Base-by-base conservation (phyloP, 1,140 invertebrate species). In the Phenacoccus solenopsis region DNA sequence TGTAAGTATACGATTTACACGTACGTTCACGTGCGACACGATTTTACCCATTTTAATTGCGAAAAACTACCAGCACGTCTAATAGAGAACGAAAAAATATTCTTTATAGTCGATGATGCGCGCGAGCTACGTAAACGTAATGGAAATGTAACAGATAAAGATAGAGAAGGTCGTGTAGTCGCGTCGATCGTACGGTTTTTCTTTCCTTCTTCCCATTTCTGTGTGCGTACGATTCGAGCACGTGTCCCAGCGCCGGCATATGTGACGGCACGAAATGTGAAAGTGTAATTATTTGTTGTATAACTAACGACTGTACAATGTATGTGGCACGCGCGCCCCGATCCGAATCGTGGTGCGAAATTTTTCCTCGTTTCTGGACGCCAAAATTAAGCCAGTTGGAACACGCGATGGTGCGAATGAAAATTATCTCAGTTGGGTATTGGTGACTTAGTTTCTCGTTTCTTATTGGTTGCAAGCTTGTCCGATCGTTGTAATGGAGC, bases 281-380 rank as follows among this genome's bases (percentile, higher is more conserved):
- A 49, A 49, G 38, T 49, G 38, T n/a, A 49, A 49, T 49, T 49
- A 49, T 49, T 49, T 49, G 38, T 49, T 49, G 38, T 49, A 49
- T 49, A 49, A 49, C 38, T 16, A 49, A 49, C 38, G 38, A 16
- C n/a, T n/a, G n/a, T 16, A 49, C 38, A 49, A 49, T 49, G 38
- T 49, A 16, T 32, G 13, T n/a, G n/a, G n/a, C n/a, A 3, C 3
- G 38, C 38, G 4, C 38, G 38, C 38, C 13, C n/a, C 38, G 38
- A n/a, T n/a, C 38, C 38, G 12, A 16, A 49, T 49, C 38, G n/a
- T n/a, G n/a, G n/a, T n/a, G n/a, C n/a, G n/a, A n/a, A n/a, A n/a
- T n/a, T n/a, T n/a, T n/a, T n/a, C n/a, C n/a, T n/a, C n/a, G n/a
- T n/a, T n/a, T n/a, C n/a, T n/a, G n/a, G n/a, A n/a, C n/a, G n/a